Evolutionary conservation across 2,797 vertebrate species (phyloP).

Genomic region (Taenioides sp.): DNA sequence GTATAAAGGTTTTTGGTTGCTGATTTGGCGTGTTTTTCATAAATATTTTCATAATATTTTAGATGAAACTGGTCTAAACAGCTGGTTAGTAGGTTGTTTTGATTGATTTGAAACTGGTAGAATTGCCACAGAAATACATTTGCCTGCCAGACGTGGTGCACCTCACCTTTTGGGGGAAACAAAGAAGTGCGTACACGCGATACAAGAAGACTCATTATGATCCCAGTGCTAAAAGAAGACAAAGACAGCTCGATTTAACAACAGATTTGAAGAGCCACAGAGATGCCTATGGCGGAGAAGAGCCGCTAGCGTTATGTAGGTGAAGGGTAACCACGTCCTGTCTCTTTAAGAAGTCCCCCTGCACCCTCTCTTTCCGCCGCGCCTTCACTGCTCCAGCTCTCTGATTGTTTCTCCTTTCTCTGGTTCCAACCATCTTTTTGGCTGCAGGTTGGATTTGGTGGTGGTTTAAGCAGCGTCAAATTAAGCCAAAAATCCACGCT

Average conservation of each 20-base stretch:
- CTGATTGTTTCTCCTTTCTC: slow-evolving; percentile 68
- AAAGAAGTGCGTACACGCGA: neutral
- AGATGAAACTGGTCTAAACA: neutral
- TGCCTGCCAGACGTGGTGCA: neutral
- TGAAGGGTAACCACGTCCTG: slow-evolving; percentile 65
- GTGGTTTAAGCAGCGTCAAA: neutral
- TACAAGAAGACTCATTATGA: neutral
- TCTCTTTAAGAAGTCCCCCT: slow-evolving; percentile 66
- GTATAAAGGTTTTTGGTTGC: no score
- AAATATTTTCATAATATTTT: neutral
- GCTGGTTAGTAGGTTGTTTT: no score
- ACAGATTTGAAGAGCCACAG: slow-evolving; percentile 3
- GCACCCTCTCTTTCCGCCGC: neutral
- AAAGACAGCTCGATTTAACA: neutral
- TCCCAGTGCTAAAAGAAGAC: neutral
- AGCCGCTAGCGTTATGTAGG: slow-evolving; percentile 47
- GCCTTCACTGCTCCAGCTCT: slow-evolving; percentile 37
- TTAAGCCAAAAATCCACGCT: neutral
- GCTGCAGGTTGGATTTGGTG: neutral
- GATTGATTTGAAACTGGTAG: no score
- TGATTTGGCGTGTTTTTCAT: neutral
- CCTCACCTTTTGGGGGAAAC: neutral
- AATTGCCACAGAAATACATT: no score
- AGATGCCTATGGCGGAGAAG: slow-evolving; percentile 12
- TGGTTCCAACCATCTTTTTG: slow-evolving; percentile 63